Conservation (phyloP, 2,113 vertebrate species). For the Todiramphus chloris region DNA sequence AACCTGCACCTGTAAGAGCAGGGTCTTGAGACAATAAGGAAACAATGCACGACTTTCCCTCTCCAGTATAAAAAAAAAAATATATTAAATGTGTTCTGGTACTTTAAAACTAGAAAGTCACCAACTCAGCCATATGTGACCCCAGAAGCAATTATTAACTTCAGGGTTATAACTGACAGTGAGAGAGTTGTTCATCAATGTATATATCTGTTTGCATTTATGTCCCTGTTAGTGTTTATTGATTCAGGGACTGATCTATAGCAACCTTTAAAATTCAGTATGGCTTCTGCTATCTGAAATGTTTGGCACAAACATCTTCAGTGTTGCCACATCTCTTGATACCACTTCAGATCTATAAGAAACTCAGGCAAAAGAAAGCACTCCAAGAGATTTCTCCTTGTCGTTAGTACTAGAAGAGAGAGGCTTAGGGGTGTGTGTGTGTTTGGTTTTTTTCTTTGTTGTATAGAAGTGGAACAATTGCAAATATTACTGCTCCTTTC, state of each 20-base stretch:
- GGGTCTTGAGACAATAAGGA: neutral
- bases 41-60: neutral
- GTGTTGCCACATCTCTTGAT: neutral
- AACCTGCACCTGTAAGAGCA: neutral
- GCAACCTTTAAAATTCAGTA: neutral
- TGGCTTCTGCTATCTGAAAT: neutral
- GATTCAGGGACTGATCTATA: neutral
- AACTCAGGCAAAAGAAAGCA: neutral
- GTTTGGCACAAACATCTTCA: neutral
- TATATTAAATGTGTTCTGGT: neutral
- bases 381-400: neutral
- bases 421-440: neutral
- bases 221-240: neutral
- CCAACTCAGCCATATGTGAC: fast-evolving
- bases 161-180: neutral
- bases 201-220: neutral
- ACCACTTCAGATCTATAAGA: neutral
- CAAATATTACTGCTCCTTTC: neutral
- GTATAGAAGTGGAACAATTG: neutral
- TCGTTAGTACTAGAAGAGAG: neutral
- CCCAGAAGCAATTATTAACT: neutral
- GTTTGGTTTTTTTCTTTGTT: neutral
- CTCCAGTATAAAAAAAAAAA: neutral
- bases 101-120: neutral
- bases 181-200: neutral